Evolutionary conservation across 2,113 vertebrate genomes (phyloP).

Genomic region (Zapornia atra): DNA sequence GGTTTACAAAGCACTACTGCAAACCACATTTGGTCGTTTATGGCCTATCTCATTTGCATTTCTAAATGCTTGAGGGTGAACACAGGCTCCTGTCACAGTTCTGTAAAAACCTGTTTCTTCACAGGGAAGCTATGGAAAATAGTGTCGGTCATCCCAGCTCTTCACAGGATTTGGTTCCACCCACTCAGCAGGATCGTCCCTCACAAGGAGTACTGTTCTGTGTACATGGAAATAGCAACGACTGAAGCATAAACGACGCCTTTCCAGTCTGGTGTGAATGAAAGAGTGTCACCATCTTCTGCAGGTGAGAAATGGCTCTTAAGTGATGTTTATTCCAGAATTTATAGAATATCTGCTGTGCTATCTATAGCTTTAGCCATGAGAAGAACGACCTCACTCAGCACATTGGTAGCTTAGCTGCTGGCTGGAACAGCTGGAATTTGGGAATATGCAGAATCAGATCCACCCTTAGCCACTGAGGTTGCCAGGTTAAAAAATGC

Average conservation of each 20-base stretch:
- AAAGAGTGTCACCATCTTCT: not conserved
- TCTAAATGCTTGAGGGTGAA: not conserved
- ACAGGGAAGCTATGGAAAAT: not conserved
- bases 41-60: not conserved
- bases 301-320: not conserved
- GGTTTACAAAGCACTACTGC: not conserved
- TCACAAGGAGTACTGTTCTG: not conserved
- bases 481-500: not conserved
- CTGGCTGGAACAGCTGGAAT: not conserved
- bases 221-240: not conserved
- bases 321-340: not conserved
- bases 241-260: not conserved
- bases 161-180: not conserved
- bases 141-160: not conserved
- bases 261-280: not conserved
- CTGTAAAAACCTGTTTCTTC: conserved; percentile 32
- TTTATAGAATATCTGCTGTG: not conserved
- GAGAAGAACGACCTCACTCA: not conserved
- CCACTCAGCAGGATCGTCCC: not conserved
- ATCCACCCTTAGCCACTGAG: not conserved
- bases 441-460: not conserved
- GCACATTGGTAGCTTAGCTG: not conserved
- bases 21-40: not conserved
- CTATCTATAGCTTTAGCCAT: not conserved
- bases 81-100: not conserved